Conservation (phyloP, 2,113 vertebrate species). For the Anoplopoma fimbria region DNA sequence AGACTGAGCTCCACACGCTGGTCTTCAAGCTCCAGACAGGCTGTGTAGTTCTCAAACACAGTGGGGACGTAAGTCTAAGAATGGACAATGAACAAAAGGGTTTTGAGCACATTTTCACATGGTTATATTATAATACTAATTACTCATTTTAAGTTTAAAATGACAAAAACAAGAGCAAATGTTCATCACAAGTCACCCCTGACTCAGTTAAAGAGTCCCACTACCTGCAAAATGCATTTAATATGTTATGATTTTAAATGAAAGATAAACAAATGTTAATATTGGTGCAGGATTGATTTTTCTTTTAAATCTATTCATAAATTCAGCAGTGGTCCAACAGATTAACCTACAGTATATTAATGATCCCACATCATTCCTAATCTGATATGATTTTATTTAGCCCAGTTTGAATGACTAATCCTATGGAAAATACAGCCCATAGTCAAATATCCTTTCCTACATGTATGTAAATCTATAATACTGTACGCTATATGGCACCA, state of each 20-base stretch:
- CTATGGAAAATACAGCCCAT: not conserved
- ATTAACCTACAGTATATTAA: not conserved
- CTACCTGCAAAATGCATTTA: not conserved
- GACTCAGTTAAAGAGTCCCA: too few species aligned
- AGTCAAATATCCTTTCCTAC: not conserved
- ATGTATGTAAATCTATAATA: not conserved
- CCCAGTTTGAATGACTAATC: not conserved
- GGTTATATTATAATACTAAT: not conserved
- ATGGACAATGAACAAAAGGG: not conserved
- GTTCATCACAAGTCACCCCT: not conserved
- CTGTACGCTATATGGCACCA: not conserved
- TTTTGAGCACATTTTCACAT: not conserved
- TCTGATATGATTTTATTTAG: not conserved
- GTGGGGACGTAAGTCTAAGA: slow-evolving; percentile 94
- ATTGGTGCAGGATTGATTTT: not conserved
- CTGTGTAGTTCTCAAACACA: slow-evolving; percentile 98
- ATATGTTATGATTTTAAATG: not conserved
- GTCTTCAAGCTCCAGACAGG: slow-evolving; percentile 92
- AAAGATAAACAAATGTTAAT: not conserved
- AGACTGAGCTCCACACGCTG: slow-evolving; percentile 96
- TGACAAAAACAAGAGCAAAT: not conserved
- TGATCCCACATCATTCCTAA: not conserved
- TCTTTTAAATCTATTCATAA: not conserved
- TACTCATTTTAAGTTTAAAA: not conserved
- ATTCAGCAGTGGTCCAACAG: not conserved